Base-by-base conservation (phyloP, 2,888 invertebrate genomes). In the Caenorhabditis auriculariae region DNA sequence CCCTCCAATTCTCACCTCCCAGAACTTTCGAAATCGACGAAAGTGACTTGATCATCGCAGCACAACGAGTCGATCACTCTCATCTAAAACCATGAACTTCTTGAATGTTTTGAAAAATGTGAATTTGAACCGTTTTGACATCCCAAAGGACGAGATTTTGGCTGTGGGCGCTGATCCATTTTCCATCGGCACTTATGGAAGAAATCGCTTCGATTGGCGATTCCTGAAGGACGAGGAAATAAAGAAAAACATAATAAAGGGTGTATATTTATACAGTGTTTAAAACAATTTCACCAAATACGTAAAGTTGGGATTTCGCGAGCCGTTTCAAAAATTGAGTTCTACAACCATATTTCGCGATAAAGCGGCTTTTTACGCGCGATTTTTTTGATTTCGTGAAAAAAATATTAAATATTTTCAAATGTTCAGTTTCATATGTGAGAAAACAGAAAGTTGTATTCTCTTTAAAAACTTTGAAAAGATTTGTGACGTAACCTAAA, bases 131-230 rank as follows among this genome's bases (percentile, higher is more conserved):
- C 45, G 55, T 62, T 17, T 54, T 50, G 21, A 62, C 62, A 45
- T 51, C 58, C 62, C 62, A 62, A 2, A 62, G 50, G 23, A 62
- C 62, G 0, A 39, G 50, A 17, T 62, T 55, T 44, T 51, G 51
- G 23, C 51, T 54, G 26, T 62, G 62, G 12, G 57, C 62, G 3
- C 43, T 51, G 6, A 29, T 57, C 27, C 57, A 62, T 27, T 41
- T 57, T 43, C 62, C 62, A 23, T 58, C 47, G 4, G 50, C 23
- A 29, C 58, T 57, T 43, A 62, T 50, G 2, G 17, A n/a, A 3
- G 62, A 47, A 35, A 62, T 48, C 3, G 54, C 50, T 6, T 32
- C 28, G 26, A 62, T 62, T 17, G 45, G 42, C 4, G 62, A 29
- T 17, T 62, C 62, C 29, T 32, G 35, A 32, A 32, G n/a, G 9